These are phyloP conservation scores for Serranus cabrilla DNA, from an alignment of 2,797 vertebrate genomes.

Conservation along the genomic window DNA sequence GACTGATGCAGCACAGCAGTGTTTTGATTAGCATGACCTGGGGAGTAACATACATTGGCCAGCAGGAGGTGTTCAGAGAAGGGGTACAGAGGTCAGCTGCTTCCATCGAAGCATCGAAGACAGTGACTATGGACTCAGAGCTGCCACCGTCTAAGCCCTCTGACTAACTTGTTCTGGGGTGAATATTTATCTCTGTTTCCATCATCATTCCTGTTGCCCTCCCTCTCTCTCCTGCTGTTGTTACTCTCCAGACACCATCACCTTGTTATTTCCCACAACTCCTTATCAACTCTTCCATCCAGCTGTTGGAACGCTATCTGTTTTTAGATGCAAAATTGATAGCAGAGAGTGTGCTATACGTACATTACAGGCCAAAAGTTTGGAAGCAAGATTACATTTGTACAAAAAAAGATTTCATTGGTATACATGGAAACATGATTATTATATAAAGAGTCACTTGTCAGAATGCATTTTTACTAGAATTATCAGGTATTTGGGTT, in stretches of 20 bases:
- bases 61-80: constrained; percentile 27
- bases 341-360: too few species aligned
- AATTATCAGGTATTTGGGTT: too few species aligned
- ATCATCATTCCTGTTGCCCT: background rate
- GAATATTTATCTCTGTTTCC: background rate
- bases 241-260: background rate
- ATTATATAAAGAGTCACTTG: too few species aligned
- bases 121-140: background rate
- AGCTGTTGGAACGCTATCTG: too few species aligned
- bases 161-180: background rate
- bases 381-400: too few species aligned
- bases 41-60: background rate
- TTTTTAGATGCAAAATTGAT: too few species aligned
- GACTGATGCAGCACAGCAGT: constrained; percentile 38
- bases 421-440: too few species aligned
- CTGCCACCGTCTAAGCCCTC: background rate
- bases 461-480: too few species aligned
- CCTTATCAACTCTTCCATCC: too few species aligned
- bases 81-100: background rate
- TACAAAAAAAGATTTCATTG: too few species aligned
- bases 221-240: background rate
- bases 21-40: constrained; percentile 7
- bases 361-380: too few species aligned
- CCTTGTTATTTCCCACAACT: too few species aligned
- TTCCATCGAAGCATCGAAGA: background rate